These are phyloP conservation scores for Artibeus lituratus DNA, from an alignment of 2,797 vertebrate species.

Conservation along the genomic window DNA sequence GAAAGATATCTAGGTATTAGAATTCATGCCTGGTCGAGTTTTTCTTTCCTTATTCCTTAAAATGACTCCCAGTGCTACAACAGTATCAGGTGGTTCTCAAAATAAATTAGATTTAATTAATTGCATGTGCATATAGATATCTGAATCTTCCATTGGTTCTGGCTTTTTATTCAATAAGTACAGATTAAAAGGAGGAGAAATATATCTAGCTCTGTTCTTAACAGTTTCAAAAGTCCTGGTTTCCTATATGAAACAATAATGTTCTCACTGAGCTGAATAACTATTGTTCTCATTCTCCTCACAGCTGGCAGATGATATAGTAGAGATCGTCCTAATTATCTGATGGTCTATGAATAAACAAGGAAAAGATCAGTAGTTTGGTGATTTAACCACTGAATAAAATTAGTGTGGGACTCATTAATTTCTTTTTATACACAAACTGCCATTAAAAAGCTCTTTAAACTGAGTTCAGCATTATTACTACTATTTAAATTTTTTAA, in stretches of 20 bases:
- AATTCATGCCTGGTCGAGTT: neutral
- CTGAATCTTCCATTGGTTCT: neutral
- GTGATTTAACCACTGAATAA: slow-evolving; percentile 62
- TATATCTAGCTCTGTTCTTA: slow-evolving; percentile 6
- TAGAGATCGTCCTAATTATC: slow-evolving; percentile 58
- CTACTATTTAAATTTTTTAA: slow-evolving; percentile 46
- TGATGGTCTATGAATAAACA: slow-evolving; percentile 60
- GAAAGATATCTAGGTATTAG: neutral
- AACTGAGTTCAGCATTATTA: slow-evolving; percentile 47
- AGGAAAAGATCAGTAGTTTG: slow-evolving; percentile 55
- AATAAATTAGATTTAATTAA: slow-evolving; percentile 44
- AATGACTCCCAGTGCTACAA: neutral
- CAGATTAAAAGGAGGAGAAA: slow-evolving; percentile 23
- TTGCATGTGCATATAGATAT: slow-evolving; percentile 5
- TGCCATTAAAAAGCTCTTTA: slow-evolving; percentile 48
- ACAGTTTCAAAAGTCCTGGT: slow-evolving; percentile 50
- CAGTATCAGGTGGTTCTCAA: neutral
- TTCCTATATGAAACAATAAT: slow-evolving; percentile 60
- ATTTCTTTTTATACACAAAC: slow-evolving; percentile 62
- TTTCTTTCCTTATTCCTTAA: neutral
- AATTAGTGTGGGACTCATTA: slow-evolving; percentile 55
- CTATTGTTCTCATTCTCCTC: slow-evolving; percentile 53
- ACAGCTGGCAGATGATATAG: slow-evolving; percentile 63
- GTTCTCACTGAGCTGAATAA: slow-evolving; percentile 48
- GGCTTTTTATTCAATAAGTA: slow-evolving; percentile 25